Conservation (phyloP, 2,113 vertebrate species). For the Erinaceus europaeus region DNA sequence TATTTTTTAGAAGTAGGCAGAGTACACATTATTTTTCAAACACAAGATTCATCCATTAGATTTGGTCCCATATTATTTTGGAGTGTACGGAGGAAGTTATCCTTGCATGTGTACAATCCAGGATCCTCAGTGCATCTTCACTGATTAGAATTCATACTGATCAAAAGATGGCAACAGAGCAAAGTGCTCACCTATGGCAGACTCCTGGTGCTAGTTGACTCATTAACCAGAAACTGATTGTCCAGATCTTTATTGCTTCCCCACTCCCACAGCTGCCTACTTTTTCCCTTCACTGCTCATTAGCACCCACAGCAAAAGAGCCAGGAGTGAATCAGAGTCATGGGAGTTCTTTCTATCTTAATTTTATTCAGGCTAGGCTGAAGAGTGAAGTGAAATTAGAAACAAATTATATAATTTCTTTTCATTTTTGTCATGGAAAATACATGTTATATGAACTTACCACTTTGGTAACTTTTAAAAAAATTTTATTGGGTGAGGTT, state of each 20-base stretch:
- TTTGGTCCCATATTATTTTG: conserved; percentile 40
- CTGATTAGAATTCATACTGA: conserved; percentile 49
- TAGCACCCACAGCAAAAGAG: conserved; percentile 31
- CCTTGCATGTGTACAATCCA: background rate
- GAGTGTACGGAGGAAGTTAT: conserved; percentile 44
- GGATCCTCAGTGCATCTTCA: background rate
- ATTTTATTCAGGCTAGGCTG: conserved; percentile 7
- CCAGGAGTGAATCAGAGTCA: background rate
- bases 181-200: conserved; percentile 48
- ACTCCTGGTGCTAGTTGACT: conserved; percentile 51
- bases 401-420: background rate
- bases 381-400: conserved; percentile 36
- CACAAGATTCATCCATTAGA: conserved; percentile 49
- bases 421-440: background rate
- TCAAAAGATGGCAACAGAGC: conserved; percentile 49
- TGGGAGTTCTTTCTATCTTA: background rate
- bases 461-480: background rate
- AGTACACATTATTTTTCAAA: conserved; percentile 59
- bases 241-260: background rate
- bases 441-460: background rate
- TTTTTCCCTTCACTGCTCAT: conserved; percentile 35
- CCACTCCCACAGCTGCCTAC: background rate
- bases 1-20: conserved; percentile 35
- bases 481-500: too few species aligned
- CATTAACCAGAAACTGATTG: conserved; percentile 50